Conservation (phyloP, 1,140 invertebrate genomes). For the Stenopsyche tienmushanensis region DNA sequence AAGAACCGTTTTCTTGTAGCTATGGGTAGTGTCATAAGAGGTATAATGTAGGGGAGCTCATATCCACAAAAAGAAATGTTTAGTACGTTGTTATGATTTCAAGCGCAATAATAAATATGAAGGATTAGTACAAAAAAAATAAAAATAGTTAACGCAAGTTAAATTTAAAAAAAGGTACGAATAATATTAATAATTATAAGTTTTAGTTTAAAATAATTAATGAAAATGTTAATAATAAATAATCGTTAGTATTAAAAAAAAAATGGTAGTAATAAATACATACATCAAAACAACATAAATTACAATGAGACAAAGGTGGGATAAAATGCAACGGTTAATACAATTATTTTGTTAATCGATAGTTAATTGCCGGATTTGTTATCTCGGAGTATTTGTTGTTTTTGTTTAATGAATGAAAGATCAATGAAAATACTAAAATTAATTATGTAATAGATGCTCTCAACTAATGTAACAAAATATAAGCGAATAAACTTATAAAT, state of each 20-base stretch:
- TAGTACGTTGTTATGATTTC: constrained; percentile 33
- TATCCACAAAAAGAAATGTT: constrained; percentile 42
- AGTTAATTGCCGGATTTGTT: constrained; percentile 25
- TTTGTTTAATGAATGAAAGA: constrained; percentile 78
- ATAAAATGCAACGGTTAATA: too few species aligned
- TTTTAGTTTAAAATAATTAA: too few species aligned
- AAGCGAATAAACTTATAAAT: constrained; percentile 1
- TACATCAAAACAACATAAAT: too few species aligned
- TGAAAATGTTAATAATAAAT: constrained; percentile 5
- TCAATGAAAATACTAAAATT: constrained; percentile 72
- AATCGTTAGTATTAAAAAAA: not conserved
- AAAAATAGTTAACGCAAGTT: not conserved
- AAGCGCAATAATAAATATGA: constrained; percentile 39
- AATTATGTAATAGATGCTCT: constrained; percentile 57
- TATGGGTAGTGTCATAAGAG: constrained; percentile 44
- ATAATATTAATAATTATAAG: too few species aligned
- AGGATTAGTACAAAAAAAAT: constrained; percentile 21
- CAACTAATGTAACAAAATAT: constrained; percentile 15
- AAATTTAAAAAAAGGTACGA: not conserved
- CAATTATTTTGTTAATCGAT: too few species aligned
- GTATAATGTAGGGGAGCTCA: constrained; percentile 42
- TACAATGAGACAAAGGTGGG: too few species aligned
- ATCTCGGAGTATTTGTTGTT: constrained; percentile 64
- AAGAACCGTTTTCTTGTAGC: constrained; percentile 68
- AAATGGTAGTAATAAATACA: constrained; percentile 4